Percentiles rank a stretch among this genome's conserved stretches.
Evolutionary conservation across 1,140 invertebrate species (phyloP).

Genomic region (Triops longicaudatus): DNA sequence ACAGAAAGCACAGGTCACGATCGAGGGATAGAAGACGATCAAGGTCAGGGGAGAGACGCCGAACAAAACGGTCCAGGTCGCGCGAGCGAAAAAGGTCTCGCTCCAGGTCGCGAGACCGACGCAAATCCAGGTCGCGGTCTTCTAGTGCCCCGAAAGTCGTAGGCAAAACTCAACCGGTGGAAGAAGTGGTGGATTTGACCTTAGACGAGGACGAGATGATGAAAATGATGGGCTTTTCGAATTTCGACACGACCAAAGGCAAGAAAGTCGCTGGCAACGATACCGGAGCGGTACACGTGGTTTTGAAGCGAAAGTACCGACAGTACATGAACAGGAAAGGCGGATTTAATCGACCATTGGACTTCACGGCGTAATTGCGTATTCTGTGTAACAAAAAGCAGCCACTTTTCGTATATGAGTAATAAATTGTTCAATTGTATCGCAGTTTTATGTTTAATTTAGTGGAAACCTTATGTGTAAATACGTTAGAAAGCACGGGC

Average conservation of each 20-base stretch:
- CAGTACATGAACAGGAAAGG: constrained; percentile 99
- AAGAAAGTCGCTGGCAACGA: constrained; percentile 92
- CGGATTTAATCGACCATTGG: constrained; percentile 95
- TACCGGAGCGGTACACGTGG: constrained; percentile 83
- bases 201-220: constrained; percentile 95
- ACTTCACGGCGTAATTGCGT: constrained; percentile 66
- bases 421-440: neutral
- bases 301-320: constrained; percentile 91
- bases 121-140: constrained; percentile 18
- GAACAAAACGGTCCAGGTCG: constrained; percentile 18
- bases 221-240: constrained; percentile 91
- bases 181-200: constrained; percentile 67
- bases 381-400: neutral
- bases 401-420: neutral
- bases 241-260: constrained; percentile 89
- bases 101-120: constrained; percentile 18
- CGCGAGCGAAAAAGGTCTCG: constrained; percentile 6
- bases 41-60: neutral
- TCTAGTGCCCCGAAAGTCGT: neutral
- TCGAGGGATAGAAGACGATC: constrained; percentile 25
- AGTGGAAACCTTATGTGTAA: neutral
- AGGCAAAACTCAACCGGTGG: constrained; percentile 33
- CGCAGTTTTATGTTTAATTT: neutral
- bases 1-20: constrained; percentile 29
- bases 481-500: too few species aligned